Evolutionary conservation across 2,888 invertebrate genomes (phyloP), one percentile per base, ranked within the genome.

Genomic region (Dasysyrphus albostriatus): DNA sequence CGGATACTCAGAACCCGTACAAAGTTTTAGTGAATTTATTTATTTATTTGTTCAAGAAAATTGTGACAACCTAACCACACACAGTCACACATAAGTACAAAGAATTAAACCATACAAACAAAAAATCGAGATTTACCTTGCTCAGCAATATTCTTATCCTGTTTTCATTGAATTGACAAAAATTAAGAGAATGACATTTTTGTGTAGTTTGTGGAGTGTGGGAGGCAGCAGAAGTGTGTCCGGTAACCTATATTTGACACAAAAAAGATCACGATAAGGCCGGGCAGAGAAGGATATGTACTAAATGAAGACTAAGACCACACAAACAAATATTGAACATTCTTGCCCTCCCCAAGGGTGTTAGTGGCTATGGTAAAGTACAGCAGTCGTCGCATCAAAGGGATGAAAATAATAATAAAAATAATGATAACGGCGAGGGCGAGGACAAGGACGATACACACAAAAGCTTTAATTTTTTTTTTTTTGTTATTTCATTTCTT

Each of bases 341-440:
- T 34, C 49, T 34, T 8, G 7, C n/a, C 44, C 37, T 8, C 12
- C n/a, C 44, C 37, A 39, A 69, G 65, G 75, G 34, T 79, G 74
- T 63, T 61, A 67, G 34, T 24, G 24, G 24, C 24, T 2, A 24
- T 24, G 24, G 1, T 24, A 24, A 3, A 2, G 3, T 24, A 24
- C 1, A 24, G 24, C 3, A 24, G 24, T n/a, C 32, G 73, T 42
- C 75, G 74, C 47, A 73, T 81, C 77, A 82, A 85, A 85, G 73
- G 82, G 77, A 82, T 74, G 73, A 59, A 82, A 73, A 85, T 69
- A 77, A 82, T 85, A 81, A 81, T 77, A 74, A 69, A 69, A 69
- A 82, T 82, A 85, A 85, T 78, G 82, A 85, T 85, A 77, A 85
- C 51, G 37, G 73, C 61, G 73, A 81, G 81, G 59, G 19, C 14